Evolutionary conservation across 1,140 invertebrate genomes (phyloP).

Genomic region (Drosophila athabasca): DNA sequence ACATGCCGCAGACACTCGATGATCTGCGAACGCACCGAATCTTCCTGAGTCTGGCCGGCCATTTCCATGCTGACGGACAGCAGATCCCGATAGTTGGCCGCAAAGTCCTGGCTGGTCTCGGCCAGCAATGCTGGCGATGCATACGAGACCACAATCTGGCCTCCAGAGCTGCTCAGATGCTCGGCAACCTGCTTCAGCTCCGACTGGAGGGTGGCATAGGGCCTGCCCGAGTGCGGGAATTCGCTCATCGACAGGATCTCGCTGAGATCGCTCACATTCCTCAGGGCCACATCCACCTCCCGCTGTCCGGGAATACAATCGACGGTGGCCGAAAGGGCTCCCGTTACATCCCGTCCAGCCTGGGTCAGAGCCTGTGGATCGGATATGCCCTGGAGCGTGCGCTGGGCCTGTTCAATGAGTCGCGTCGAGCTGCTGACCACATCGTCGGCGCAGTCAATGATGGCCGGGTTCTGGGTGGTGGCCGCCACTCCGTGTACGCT

Average conservation of each 20-base stretch:
- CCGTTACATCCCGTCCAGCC: conserved; percentile 85
- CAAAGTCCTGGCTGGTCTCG: conserved; percentile 90
- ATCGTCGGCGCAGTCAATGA: conserved; percentile 90
- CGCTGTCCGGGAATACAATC: conserved; percentile 94
- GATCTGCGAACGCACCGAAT: conserved; percentile 90
- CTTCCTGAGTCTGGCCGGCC: conserved; percentile 90
- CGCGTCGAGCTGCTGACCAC: conserved; percentile 90
- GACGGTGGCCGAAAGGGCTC: conserved; percentile 85
- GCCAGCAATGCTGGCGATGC: conserved; percentile 89
- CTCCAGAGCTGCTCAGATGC: conserved; percentile 92
- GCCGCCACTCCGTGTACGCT: conserved; percentile 90
- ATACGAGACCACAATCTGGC: conserved; percentile 90
- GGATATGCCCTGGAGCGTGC: conserved; percentile 87
- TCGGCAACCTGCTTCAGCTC: conserved; percentile 93
- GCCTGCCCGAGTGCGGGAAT: conserved; percentile 89
- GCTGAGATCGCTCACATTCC: conserved; percentile 90
- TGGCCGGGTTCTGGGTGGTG: conserved; percentile 83
- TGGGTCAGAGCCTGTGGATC: conserved; percentile 86
- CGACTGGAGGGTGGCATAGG: conserved; percentile 92
- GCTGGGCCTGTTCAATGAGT: conserved; percentile 91
- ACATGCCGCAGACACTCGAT: conserved; percentile 94
- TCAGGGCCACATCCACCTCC: conserved; percentile 94
- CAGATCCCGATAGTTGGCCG: conserved; percentile 90
- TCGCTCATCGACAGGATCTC: conserved; percentile 89
- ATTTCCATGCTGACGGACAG: conserved; percentile 92